Evolutionary conservation across 2,888 invertebrate species (phyloP), one percentile per base, ranked within the genome.

Genomic region (Synergus itoensis): DNA sequence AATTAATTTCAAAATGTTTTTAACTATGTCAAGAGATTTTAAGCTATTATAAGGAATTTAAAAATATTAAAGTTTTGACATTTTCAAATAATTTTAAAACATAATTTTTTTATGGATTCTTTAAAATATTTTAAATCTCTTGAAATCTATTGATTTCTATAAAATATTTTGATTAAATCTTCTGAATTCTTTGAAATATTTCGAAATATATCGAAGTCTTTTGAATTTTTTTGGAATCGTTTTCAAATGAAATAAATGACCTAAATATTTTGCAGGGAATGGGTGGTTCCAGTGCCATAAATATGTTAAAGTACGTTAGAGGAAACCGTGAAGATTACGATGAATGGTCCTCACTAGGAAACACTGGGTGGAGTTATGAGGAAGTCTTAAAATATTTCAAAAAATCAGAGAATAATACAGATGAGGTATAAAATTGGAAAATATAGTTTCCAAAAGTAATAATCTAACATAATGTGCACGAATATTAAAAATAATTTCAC

Each of bases 271-370:
- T 45, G 9, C 65, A 97, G 92, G 97, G 98, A 1, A 94, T 98
- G 0, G 98, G 98, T 2, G 98, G 98, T 0, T 96, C 96, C 0
- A 96, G 96, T 84, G 96, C 96, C 0, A 93, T 98, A 0, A 98
- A 98, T 90, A 97, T 97, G 91, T 98, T 98, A 98, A 93, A 98
- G 2, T 98, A 98, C 91, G 96, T 98, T 0, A 93, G 98, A 82
- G 98, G 98, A 14, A 97, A 94, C 83, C 94, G 94, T 79, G 93
- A 95, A 86, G 99, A 99, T 90, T 99, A 97, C 92, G 97, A 98
- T 90, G 94, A 95, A 65, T 99, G 99, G 98, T 97, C 97, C 87
- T 93, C 94, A 0, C 92, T 96, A 83, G 98, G 98, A 0, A 98
- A 98, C 87, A 94, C 95, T 0, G 98, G 98, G 7, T 99, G 98